Conservation (phyloP, 37 sponge, comb jelly and placozoan genomes). For the Lycopodina hypogea region DNA sequence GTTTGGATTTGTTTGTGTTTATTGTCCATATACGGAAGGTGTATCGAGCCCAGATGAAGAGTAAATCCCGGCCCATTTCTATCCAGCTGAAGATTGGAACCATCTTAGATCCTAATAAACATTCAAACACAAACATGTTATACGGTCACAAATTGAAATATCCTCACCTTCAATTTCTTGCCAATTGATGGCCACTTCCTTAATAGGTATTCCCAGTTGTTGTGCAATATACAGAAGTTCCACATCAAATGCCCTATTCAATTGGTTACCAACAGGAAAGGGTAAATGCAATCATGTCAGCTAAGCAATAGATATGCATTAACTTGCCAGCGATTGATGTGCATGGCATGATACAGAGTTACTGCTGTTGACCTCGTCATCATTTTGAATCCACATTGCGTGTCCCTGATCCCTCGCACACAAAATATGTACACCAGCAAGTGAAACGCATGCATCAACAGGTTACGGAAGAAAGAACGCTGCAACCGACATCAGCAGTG, state of each 20-base stretch:
- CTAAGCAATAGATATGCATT: not conserved
- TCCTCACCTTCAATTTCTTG: slow-evolving; percentile 89
- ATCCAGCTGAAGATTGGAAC: slow-evolving; percentile 91
- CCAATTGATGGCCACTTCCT: slow-evolving; percentile 98
- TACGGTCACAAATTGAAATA: not conserved
- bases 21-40: slow-evolving; percentile 79
- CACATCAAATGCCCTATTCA: slow-evolving; percentile 96
- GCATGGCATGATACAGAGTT: slow-evolving; percentile 68
- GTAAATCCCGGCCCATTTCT: slow-evolving; percentile 93
- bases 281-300: not conserved
- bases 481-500: not conserved
- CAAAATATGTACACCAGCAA: slow-evolving; percentile 84
- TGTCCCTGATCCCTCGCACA: slow-evolving; percentile 90
- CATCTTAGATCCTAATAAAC: slow-evolving; percentile 82
- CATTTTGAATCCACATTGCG: slow-evolving; percentile 99
- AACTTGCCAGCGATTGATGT: slow-evolving; percentile 90
- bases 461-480: slow-evolving; percentile 88
- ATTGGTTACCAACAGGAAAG: not conserved
- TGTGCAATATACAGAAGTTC: slow-evolving; percentile 93
- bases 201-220: slow-evolving; percentile 76
- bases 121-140: not conserved
- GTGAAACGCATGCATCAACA: slow-evolving; percentile 96
- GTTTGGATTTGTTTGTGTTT: not conserved
- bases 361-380: slow-evolving; percentile 80
- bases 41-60: slow-evolving; percentile 86